Evolutionary conservation across 2,797 vertebrate genomes (phyloP).

Genomic region (Phrynocephalus guinanensis): DNA sequence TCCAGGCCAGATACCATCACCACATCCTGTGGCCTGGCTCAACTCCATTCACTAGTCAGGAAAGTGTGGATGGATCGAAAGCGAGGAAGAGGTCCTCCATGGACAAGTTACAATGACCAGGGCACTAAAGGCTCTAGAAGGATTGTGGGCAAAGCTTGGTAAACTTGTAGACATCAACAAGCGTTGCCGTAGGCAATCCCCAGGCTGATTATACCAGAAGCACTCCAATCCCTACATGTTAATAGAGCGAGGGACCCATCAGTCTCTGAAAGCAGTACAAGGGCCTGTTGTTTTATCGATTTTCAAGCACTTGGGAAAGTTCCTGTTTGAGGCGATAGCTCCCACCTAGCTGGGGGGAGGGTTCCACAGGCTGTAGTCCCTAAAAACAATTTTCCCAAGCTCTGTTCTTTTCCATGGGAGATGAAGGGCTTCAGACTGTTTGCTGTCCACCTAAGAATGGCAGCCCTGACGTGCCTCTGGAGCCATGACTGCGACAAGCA

Average conservation of each 20-base stretch:
- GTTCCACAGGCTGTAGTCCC: too few species aligned
- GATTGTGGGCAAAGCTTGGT: neutral
- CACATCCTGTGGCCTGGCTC: neutral
- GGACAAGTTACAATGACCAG: neutral
- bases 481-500: too few species aligned
- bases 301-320: neutral
- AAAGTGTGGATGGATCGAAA: neutral
- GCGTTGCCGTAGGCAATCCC: neutral
- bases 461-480: too few species aligned
- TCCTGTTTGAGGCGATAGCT: too few species aligned
- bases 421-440: too few species aligned
- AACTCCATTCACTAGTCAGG: neutral
- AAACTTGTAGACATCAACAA: neutral
- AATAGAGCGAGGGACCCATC: neutral
- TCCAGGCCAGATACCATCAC: too few species aligned
- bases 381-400: too few species aligned
- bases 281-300: neutral
- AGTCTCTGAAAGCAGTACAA: neutral
- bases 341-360: too few species aligned
- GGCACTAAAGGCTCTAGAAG: neutral
- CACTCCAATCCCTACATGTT: neutral
- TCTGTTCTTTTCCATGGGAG: too few species aligned
- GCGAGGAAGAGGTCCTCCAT: neutral
- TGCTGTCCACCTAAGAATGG: too few species aligned
- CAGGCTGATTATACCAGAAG: neutral